Evolutionary conservation across 2,113 vertebrate species (phyloP).

Genomic region (Anser brachyrhynchus): DNA sequence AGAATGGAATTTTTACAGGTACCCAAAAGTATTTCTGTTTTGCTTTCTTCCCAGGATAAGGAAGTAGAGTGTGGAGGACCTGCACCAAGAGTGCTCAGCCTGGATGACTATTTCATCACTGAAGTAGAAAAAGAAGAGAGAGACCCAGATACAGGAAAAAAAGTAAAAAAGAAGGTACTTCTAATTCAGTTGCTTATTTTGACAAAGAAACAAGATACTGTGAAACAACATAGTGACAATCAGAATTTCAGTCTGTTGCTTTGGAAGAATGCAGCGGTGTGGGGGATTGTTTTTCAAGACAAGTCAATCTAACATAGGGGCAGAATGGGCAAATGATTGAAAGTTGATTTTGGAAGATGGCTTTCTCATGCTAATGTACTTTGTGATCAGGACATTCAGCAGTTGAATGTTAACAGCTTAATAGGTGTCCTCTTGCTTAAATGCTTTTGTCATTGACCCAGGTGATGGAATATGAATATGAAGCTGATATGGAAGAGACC

Average conservation of each 20-base stretch:
- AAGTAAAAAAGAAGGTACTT: constrained; percentile 92
- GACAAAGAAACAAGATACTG: background rate
- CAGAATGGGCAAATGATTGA: background rate
- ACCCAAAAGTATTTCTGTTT: background rate
- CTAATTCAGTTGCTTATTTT: background rate
- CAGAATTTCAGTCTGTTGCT: background rate
- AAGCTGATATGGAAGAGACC: constrained; percentile 96
- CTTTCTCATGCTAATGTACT: background rate
- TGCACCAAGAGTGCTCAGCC: constrained; percentile 93
- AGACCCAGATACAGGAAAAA: constrained; percentile 94
- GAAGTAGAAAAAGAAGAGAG: constrained; percentile 95
- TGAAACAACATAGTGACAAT: background rate
- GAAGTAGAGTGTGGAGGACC: constrained; percentile 97
- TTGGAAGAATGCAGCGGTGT: background rate
- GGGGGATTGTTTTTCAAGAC: background rate
- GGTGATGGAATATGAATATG: constrained; percentile 97
- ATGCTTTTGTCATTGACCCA: constrained; percentile 60
- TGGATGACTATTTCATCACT: constrained; percentile 98
- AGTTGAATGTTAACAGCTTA: background rate
- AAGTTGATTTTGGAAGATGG: background rate
- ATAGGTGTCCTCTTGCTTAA: constrained; percentile 14
- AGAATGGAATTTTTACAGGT: background rate
- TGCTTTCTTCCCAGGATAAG: constrained; percentile 85
- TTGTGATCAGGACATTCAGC: background rate
- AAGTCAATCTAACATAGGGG: background rate